Conservation (phyloP, 2,888 invertebrate species). For the Pandemis cinnamomeana region DNA sequence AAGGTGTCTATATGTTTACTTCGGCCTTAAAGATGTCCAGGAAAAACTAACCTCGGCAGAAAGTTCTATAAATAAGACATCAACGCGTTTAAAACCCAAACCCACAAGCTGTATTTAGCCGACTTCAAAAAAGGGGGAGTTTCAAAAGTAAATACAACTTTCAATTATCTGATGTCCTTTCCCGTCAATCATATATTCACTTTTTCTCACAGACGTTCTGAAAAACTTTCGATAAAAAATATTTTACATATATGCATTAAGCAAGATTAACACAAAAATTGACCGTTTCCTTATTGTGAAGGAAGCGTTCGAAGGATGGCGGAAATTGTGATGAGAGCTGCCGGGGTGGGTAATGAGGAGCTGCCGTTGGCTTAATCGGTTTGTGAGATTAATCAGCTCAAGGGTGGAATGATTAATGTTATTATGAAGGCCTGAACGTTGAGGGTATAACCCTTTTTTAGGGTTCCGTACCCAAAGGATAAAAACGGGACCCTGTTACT, state of each 20-base stretch:
- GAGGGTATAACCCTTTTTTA: neutral
- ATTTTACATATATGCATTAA: neutral
- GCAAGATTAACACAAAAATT: slow-evolving; percentile 24
- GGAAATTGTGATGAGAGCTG: slow-evolving; percentile 19
- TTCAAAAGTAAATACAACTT: no score
- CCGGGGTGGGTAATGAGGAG: slow-evolving; percentile 22
- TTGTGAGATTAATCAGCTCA: slow-evolving; percentile 34
- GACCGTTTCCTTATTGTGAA: slow-evolving; percentile 28
- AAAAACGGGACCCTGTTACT: no score
- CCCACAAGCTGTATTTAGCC: no score
- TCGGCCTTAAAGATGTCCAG: no score
- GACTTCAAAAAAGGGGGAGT: no score
- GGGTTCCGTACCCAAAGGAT: no score
- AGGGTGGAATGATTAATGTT: slow-evolving; percentile 13
- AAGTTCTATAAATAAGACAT: no score
- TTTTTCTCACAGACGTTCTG: neutral
- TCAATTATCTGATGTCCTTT: no score
- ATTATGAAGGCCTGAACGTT: neutral
- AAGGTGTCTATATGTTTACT: no score
- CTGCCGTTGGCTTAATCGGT: slow-evolving; percentile 31
- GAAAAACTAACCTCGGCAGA: no score
- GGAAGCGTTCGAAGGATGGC: slow-evolving; percentile 31
- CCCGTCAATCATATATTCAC: neutral
- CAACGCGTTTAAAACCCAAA: no score
- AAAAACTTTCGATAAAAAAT: no score